phyloP scores from a whole-genome alignment of 2,797 vertebrate species.

The Tolypeutes matacus region DNA sequence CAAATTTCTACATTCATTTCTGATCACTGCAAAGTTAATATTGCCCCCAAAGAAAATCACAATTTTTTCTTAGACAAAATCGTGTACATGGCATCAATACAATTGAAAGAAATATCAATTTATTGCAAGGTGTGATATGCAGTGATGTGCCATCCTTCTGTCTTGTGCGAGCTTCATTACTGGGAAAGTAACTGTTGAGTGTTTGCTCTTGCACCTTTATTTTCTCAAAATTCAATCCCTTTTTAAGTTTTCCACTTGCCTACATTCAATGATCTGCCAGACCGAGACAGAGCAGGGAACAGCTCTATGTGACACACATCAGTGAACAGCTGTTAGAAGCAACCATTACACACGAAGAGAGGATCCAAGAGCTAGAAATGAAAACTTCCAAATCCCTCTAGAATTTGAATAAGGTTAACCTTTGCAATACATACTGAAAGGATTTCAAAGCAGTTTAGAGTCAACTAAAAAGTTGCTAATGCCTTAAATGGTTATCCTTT shows the following conservation, averaged over 20 bases:
- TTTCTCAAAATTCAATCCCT: constrained; percentile 20
- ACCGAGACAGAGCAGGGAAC: background rate
- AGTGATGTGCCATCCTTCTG: constrained; percentile 25
- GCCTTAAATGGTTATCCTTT: background rate
- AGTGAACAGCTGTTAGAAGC: constrained; percentile 39
- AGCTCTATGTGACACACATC: background rate
- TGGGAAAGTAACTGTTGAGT: background rate
- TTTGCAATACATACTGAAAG: background rate
- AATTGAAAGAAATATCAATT: background rate
- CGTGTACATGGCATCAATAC: constrained; percentile 4
- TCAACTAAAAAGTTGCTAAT: background rate
- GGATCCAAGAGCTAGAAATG: background rate
- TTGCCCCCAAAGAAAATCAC: background rate
- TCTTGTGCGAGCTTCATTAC: background rate
- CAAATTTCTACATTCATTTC: background rate
- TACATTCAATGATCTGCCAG: background rate
- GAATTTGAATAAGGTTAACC: background rate
- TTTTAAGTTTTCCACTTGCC: background rate
- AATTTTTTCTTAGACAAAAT: background rate
- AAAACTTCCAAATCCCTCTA: background rate
- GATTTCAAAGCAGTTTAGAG: background rate
- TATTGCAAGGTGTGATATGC: background rate
- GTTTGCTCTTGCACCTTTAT: background rate
- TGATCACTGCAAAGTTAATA: constrained; percentile 3
- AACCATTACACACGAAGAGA: background rate